phyloP scores from a whole-genome alignment of 2,888 invertebrate genomes.

The Cryptocheilus praepositus region DNA sequence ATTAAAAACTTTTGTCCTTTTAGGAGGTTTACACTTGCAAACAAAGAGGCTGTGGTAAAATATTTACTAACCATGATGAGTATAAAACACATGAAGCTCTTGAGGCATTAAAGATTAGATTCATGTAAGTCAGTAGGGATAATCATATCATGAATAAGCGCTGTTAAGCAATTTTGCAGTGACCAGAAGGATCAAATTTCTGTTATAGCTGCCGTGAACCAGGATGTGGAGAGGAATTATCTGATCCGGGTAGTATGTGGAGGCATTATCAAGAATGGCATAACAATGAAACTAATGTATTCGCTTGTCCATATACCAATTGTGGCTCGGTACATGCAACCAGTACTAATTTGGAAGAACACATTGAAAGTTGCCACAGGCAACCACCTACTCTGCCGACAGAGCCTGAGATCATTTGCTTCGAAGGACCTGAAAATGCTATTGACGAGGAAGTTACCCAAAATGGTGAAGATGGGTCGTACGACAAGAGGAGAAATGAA shows the following conservation, averaged over 20 bases:
- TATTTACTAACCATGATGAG: slow-evolving; percentile 71
- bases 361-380: slow-evolving; percentile 70
- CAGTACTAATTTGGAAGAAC: slow-evolving; percentile 69
- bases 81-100: slow-evolving; percentile 70
- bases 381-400: slow-evolving; percentile 67
- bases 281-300: slow-evolving; percentile 69
- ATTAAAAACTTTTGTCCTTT: slow-evolving; percentile 30
- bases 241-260: slow-evolving; percentile 74
- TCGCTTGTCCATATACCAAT: slow-evolving; percentile 70
- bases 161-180: no score
- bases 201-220: slow-evolving; percentile 69
- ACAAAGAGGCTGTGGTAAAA: slow-evolving; percentile 71
- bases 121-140: slow-evolving; percentile 61
- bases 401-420: slow-evolving; percentile 72
- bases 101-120: slow-evolving; percentile 70
- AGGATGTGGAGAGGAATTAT: slow-evolving; percentile 71
- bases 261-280: slow-evolving; percentile 73
- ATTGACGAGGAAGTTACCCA: slow-evolving; percentile 61
- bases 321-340: slow-evolving; percentile 68
- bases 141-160: neutral
- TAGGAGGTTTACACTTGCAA: slow-evolving; percentile 72
- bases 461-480: slow-evolving; percentile 49
- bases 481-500: slow-evolving; percentile 35
- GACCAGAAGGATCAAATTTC: neutral
- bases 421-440: slow-evolving; percentile 66